Evolutionary conservation across 2,888 invertebrate species (phyloP), one percentile per base, ranked within the genome.

Genomic region (Cosmopolites sordidus): DNA sequence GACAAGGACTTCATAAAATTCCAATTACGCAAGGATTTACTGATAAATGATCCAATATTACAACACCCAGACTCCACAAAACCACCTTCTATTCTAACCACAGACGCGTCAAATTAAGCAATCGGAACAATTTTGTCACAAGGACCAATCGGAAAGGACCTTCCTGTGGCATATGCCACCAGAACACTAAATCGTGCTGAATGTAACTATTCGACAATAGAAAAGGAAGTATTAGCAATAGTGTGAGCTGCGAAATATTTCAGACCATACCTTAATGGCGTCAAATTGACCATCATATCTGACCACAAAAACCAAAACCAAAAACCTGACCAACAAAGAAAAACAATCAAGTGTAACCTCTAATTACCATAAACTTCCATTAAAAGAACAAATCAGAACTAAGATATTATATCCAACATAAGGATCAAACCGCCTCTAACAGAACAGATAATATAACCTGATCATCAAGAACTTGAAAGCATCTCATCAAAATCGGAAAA

Each of bases 81-180:
- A n/a, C n/a, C n/a, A 3, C 60, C 60, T 38, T 54, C 49, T 40
- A 54, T 16, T 30, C 15, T 54, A 16, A 49, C 46, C 15, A 45
- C 49, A 3, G 49, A 54, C 17, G 62, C 60, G 6, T 48, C 44
- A 5, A 51, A 52, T 11, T 40, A 47, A 40, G 56, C 56, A 2
- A 2, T 63, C 29, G 60, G 56, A 1, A 51, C 54, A 8, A 48
- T 62, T 9, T 22, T 61, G 11, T 53, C 48, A 1, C 60, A 61
- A 56, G 56, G 53, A 4, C 14, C 43, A 12, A 54, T 58, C 9
- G 54, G 53, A 2, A 33, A 27, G 11, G 55, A 59, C 27, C 14
- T 29, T 44, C 59, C 61, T 9, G 38, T 61, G 17, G 54, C 56
- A 16, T 62, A 56, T 41, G 59, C 58, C 1, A 57, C 59, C 3